Evolutionary conservation across 2,113 vertebrate species (phyloP).

Genomic region (Notechis scutatus): DNA sequence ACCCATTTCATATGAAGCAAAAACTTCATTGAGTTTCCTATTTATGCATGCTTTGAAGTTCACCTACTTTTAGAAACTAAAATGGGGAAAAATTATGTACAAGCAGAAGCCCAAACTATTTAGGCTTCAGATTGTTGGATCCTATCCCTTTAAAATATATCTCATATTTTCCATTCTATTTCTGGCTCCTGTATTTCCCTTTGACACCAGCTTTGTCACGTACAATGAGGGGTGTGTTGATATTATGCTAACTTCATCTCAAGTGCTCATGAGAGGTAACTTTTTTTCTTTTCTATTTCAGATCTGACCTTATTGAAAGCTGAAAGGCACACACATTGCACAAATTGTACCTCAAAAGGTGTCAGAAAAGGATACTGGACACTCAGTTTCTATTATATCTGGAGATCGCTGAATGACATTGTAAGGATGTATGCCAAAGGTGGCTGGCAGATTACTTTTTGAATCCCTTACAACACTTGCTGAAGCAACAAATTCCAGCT

Average conservation of each 20-base stretch:
- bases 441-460: background rate
- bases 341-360: background rate
- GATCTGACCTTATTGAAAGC: background rate
- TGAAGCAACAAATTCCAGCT: background rate
- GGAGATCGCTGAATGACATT: background rate
- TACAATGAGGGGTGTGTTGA: background rate
- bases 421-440: background rate
- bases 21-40: background rate
- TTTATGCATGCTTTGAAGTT: background rate
- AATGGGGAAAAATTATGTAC: background rate
- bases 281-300: background rate
- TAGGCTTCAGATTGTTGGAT: background rate
- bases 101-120: background rate
- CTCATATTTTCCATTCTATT: slow-evolving; percentile 17
- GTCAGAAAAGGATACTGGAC: background rate
- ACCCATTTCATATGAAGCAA: background rate
- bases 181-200: slow-evolving; percentile 22
- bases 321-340: background rate
- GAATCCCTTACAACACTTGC: background rate
- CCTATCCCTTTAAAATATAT: background rate
- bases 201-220: background rate
- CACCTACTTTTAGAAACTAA: background rate
- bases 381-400: background rate
- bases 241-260: background rate
- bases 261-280: background rate